These are phyloP conservation scores for Nothobranchius furzeri DNA, from an alignment of 2,113 vertebrate species.

Conservation along the genomic window DNA sequence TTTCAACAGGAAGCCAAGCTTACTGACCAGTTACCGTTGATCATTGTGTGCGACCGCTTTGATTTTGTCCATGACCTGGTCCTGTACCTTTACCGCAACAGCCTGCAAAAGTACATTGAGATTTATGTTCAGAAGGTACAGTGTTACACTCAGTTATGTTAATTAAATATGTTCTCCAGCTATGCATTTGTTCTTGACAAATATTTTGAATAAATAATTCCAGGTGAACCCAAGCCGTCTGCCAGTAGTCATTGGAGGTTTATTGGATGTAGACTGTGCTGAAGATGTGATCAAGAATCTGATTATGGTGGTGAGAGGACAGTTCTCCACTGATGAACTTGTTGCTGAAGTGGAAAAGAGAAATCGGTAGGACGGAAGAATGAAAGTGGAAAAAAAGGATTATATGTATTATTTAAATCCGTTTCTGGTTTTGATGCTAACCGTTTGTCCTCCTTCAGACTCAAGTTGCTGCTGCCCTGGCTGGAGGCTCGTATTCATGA, in stretches of 20 bases:
- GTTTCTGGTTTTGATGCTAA: neutral
- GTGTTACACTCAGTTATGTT: no score
- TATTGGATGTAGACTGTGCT: slow-evolving; percentile 97
- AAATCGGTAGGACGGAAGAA: slow-evolving; percentile 84
- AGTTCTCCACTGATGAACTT: slow-evolving; percentile 98
- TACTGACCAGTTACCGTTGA: slow-evolving; percentile 97
- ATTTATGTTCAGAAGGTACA: slow-evolving; percentile 98
- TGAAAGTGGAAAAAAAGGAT: neutral
- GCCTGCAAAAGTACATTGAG: slow-evolving; percentile 98
- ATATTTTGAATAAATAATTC: neutral
- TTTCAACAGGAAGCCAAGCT: slow-evolving; percentile 92
- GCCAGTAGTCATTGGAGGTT: slow-evolving; percentile 95
- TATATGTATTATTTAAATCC: neutral
- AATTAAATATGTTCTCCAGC: neutral
- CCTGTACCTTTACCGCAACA: slow-evolving; percentile 98
- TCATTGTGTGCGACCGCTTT: slow-evolving; percentile 98
- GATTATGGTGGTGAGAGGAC: slow-evolving; percentile 96
- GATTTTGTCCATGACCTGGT: slow-evolving; percentile 98
- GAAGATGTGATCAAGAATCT: slow-evolving; percentile 99
- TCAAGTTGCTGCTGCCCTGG: slow-evolving; percentile 97
- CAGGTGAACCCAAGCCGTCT: slow-evolving; percentile 98
- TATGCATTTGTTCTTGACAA: neutral
- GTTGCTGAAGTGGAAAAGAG: slow-evolving; percentile 98
- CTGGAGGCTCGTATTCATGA: slow-evolving; percentile 97
- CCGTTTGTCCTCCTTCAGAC: slow-evolving; percentile 70